Conservation (phyloP, 1,140 invertebrate species). For the Dreissena rostriformis region DNA sequence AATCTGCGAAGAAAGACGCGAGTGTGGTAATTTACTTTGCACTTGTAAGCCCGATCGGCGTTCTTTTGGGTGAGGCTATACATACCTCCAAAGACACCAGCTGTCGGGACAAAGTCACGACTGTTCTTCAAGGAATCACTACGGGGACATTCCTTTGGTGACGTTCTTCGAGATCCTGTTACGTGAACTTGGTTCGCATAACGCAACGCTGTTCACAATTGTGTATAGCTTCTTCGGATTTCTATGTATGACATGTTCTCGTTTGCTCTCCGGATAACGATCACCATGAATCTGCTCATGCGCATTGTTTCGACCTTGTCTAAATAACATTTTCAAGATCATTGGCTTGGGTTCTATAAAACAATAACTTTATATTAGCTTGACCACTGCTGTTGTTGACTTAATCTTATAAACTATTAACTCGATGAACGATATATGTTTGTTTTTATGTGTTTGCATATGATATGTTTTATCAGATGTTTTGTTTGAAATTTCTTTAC, state of each 20-base stretch:
- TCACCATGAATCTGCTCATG: no score
- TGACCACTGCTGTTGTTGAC: no score
- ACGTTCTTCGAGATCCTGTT: constrained; percentile 94
- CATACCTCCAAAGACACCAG: constrained; percentile 65
- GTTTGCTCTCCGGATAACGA: constrained; percentile 21
- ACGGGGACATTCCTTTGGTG: constrained; percentile 94
- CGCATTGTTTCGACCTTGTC: no score
- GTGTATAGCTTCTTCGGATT: constrained; percentile 57
- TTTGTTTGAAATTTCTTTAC: no score
- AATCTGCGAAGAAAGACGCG: constrained; percentile 81
- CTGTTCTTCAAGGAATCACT: constrained; percentile 86
- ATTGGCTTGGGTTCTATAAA: no score
- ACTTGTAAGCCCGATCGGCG: constrained; percentile 85
- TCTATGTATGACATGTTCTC: constrained; percentile 52
- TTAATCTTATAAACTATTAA: no score
- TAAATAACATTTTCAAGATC: no score
- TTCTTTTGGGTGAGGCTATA: constrained; percentile 85
- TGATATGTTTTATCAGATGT: no score
- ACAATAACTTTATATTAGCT: no score
- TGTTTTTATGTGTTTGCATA: no score
- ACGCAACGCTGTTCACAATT: constrained; percentile 42
- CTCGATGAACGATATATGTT: no score
- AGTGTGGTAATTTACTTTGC: constrained; percentile 82
- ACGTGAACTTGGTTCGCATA: constrained; percentile 74
- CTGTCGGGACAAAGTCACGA: constrained; percentile 77